Base-by-base conservation (phyloP, 2,888 invertebrate genomes). In the Pachycephus smyrnensis region DNA sequence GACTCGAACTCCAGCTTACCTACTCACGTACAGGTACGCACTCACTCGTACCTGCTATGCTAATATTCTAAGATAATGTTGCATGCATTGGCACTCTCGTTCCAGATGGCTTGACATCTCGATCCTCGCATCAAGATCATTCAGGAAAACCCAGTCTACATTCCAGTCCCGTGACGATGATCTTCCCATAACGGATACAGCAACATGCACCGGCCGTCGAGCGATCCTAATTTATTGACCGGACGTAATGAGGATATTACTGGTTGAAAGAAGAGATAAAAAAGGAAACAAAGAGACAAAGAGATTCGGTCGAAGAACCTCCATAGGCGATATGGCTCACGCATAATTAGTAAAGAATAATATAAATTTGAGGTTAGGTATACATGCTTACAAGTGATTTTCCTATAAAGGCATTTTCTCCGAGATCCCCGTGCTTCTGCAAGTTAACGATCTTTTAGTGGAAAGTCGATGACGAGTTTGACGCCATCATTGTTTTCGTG, bases 61-160 rank as follows among this genome's bases (percentile, higher is more conserved):
- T 69, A 69, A 69, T 69, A 30, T 6, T 4, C 4, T 6, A 69
- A 12, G 69, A 30, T 69, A 69, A 69, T 69, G 32, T 32, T 69
- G 31, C 69, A 32, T n/a, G 69, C 32, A 15, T 69, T 32, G 69
- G 69, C 32, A 69, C 69, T 30, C 12, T 32, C 69, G 32, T 73
- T 73, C 73, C 73, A 35, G 73, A 73, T 73, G 36, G n/a, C 36
- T 40, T 73, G 73, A 36, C 73, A 73, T 73, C 33, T 73, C 73
- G 73, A 73, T 35, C 32, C 73, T 31, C 33, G 73, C 36, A 12
- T 33, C 73, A 15, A 33, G 35, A 73, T 73, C 36, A 33, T 31
- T 30, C 73, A 35, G 73, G 36, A 73, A 73, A 36, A 35, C 33
- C n/a, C 33, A 36, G 32, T 12, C 6, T n/a, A n/a, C 35, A 73